phyloP scores from a whole-genome alignment of 2,113 vertebrate species.

The Tetrao urogallus region DNA sequence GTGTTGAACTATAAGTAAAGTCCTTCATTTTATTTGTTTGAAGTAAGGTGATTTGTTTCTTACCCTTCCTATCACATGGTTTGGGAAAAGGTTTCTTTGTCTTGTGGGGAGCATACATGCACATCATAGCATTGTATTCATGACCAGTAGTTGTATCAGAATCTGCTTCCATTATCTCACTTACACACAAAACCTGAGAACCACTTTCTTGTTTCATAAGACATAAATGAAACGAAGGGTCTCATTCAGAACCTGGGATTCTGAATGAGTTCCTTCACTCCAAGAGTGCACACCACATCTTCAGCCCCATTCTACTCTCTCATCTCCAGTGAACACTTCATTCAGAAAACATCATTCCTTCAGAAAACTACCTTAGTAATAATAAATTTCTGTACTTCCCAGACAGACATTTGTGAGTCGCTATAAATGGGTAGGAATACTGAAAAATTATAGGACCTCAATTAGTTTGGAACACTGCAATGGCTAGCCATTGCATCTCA shows the following conservation, averaged over 20 bases:
- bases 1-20: neutral
- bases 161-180: neutral
- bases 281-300: fast-evolving
- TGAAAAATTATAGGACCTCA: neutral
- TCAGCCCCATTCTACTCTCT: neutral
- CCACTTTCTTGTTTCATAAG: neutral
- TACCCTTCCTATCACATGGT: neutral
- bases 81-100: neutral
- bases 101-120: neutral
- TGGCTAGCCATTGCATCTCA: neutral
- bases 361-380: neutral
- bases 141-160: neutral
- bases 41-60: neutral
- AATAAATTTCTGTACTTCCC: neutral
- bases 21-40: neutral
- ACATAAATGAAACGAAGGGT: neutral
- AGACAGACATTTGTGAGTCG: neutral
- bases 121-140: neutral
- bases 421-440: neutral
- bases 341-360: neutral
- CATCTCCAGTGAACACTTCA: neutral
- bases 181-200: neutral
- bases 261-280: neutral
- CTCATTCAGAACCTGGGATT: neutral
- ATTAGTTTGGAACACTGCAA: fast-evolving